Percentiles rank a stretch among this genome's conserved stretches.
phyloP scores from a whole-genome alignment of 2,888 invertebrate species.

The Macrosiphum euphorbiae region DNA sequence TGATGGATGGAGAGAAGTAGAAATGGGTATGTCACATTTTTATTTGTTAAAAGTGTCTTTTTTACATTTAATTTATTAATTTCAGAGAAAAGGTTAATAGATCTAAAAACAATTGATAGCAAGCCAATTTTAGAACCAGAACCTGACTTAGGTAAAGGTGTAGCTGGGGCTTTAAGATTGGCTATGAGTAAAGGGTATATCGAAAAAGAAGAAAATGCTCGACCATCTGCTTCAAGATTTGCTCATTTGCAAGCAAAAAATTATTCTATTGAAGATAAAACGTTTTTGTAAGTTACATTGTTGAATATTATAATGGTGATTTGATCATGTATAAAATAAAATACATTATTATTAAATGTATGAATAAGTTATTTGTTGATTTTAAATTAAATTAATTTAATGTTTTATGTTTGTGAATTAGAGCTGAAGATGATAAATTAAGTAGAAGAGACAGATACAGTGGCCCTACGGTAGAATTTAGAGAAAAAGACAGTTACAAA shows the following conservation, averaged over 20 bases:
- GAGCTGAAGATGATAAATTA: slow-evolving; percentile 83
- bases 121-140: slow-evolving; percentile 89
- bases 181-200: slow-evolving; percentile 95
- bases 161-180: slow-evolving; percentile 89
- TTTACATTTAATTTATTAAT: slow-evolving; percentile 36
- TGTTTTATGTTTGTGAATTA: slow-evolving; percentile 68
- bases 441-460: slow-evolving; percentile 80
- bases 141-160: slow-evolving; percentile 91
- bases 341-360: background rate
- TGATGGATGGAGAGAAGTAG: slow-evolving; percentile 89
- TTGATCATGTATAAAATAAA: background rate
- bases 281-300: slow-evolving; percentile 74
- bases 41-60: slow-evolving; percentile 13
- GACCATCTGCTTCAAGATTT: slow-evolving; percentile 80
- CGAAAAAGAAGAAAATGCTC: slow-evolving; percentile 83
- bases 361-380: background rate
- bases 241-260: slow-evolving; percentile 84
- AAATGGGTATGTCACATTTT: slow-evolving; percentile 72
- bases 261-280: slow-evolving; percentile 85
- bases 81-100: slow-evolving; percentile 71
- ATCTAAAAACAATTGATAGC: slow-evolving; percentile 73
- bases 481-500: slow-evolving; percentile 89
- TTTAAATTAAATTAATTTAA: background rate
- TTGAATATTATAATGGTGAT: slow-evolving; percentile 8
- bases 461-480: slow-evolving; percentile 92